Evolutionary conservation across 2,888 invertebrate genomes (phyloP).

Genomic region (Vandiemenella viatica): DNA sequence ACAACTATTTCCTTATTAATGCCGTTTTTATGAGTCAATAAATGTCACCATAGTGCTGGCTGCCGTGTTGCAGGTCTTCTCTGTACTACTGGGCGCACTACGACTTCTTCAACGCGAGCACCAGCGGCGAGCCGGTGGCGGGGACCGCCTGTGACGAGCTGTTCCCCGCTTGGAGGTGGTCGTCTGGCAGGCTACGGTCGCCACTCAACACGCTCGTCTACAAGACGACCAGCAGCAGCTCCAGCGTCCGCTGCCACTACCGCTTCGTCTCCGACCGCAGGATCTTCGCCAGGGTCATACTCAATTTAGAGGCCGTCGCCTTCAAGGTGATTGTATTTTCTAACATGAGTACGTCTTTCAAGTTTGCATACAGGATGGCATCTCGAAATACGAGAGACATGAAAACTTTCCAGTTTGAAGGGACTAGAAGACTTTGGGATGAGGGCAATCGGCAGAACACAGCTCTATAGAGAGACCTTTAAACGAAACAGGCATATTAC

Average conservation of each 20-base stretch:
- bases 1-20: too few species aligned
- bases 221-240: constrained; percentile 53
- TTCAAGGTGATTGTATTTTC: constrained; percentile 45
- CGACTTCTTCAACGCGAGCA: constrained; percentile 83
- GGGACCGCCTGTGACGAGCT: constrained; percentile 77
- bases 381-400: too few species aligned
- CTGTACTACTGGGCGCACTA: constrained; percentile 90
- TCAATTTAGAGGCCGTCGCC: constrained; percentile 61
- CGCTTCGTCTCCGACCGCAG: constrained; percentile 70
- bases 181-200: constrained; percentile 60
- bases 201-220: constrained; percentile 78
- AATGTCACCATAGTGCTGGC: not conserved
- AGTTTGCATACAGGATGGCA: not conserved
- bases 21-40: too few species aligned
- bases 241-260: constrained; percentile 67
- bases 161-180: constrained; percentile 69
- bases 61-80: constrained; percentile 46
- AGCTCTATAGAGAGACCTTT: too few species aligned
- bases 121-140: constrained; percentile 65
- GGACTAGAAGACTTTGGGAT: too few species aligned
- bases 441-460: too few species aligned
- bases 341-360: too few species aligned
- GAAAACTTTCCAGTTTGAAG: too few species aligned
- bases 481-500: too few species aligned
- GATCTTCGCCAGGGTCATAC: constrained; percentile 63